Evolutionary conservation across 1,140 invertebrate species (phyloP), one percentile per base, ranked within the genome.

Genomic region (Anthonomus grandis): DNA sequence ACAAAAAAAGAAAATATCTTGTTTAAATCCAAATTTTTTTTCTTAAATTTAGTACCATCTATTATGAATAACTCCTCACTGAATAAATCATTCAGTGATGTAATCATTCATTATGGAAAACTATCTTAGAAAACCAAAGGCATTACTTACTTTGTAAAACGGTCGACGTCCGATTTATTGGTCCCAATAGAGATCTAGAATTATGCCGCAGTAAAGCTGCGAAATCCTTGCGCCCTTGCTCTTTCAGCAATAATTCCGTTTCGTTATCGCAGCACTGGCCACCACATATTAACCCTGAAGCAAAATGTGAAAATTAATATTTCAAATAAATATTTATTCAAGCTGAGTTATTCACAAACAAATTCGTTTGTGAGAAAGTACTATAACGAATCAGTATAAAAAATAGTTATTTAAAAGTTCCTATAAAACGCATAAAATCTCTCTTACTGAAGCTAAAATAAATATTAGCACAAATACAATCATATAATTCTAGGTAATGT

Each of bases 151-250:
- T 81, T 76, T 83, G 81, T 51, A 86, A 70, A 13, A 80, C 79
- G 57, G 78, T 72, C 17, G 81, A 80, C 3, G 83, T 85, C 12
- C 81, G 80, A 49, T 79, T 78, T 49, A 86, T 71, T 24, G 84
- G 76, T 59, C 83, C 83, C 57, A 82, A 78, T 15, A 84, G 75
- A 50, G 79, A 80, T 59, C 77, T 75, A n/a, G 82, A 82, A 58
- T 81, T 80, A 62, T 81, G 79, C 51, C 79, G 75, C 47, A 84
- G 77, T 53, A 81, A 67, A 45, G 74, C 74, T 54, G 79, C 75
- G 62, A 82, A 82, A 58, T 83, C 81, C 27, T 74, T 74, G 55
- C 77, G 76, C 15, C 80, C 82, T 48, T 80, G 78, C 22, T 75
- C 74, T 49, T 76, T 77, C 24, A 85, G 69, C 15, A 73, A 71